These are phyloP conservation scores for Lasioglossum lativentre DNA, from an alignment of 2,888 invertebrate species.

Conservation along the genomic window DNA sequence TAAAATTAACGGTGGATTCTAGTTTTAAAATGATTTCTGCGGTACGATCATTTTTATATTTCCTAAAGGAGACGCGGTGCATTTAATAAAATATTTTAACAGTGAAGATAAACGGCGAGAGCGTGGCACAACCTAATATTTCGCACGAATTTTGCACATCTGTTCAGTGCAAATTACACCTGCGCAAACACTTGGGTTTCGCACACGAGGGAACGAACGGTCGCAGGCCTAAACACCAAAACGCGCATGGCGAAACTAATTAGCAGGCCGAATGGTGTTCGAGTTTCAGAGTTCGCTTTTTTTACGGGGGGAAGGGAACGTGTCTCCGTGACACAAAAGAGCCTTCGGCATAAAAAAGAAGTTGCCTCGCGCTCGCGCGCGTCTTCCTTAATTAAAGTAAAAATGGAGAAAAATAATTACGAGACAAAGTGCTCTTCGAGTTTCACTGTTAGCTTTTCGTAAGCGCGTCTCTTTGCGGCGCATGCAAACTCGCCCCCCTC, in stretches of 20 bases:
- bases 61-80: too few relatives aligned
- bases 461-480: slow-evolving; percentile 1
- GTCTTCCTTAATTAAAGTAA: background rate
- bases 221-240: background rate
- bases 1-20: too few relatives aligned
- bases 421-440: slow-evolving; percentile 11
- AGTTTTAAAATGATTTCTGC: too few relatives aligned
- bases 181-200: background rate
- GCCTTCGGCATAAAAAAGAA: background rate
- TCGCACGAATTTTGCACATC: background rate
- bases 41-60: too few relatives aligned
- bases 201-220: background rate
- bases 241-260: background rate
- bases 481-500: background rate
- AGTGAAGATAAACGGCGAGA: too few relatives aligned
- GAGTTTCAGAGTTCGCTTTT: background rate
- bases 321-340: slow-evolving; percentile 4
- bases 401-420: slow-evolving; percentile 5
- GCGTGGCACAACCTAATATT: too few relatives aligned
- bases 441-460: background rate
- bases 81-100: too few relatives aligned
- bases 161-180: background rate
- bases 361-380: background rate
- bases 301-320: background rate
- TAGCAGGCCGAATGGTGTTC: background rate